Conservation (phyloP, 2,113 vertebrate genomes). For the Amphilophus citrinellus region DNA sequence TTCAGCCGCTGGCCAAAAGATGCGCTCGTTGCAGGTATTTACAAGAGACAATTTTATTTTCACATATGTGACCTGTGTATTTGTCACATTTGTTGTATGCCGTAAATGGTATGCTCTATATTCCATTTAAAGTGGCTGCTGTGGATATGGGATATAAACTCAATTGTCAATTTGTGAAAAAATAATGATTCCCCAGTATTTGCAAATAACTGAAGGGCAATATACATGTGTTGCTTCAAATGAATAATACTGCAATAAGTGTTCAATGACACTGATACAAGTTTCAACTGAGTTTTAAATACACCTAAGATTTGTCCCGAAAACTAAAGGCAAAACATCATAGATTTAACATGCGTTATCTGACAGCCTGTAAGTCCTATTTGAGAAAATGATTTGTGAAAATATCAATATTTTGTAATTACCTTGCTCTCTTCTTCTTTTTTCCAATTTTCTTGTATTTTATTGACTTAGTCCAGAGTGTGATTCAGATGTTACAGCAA, state of each 20-base stretch:
- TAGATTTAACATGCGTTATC: too few relatives aligned
- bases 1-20: conserved; percentile 97
- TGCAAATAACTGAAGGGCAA: too few relatives aligned
- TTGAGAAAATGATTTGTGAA: background rate
- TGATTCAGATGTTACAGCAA: background rate
- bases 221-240: too few relatives aligned
- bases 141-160: background rate
- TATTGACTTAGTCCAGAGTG: background rate
- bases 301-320: too few relatives aligned
- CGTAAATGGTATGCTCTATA: background rate
- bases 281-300: too few relatives aligned
- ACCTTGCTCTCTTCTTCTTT: background rate
- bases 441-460: background rate
- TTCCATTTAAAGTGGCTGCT: background rate
- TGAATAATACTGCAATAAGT: too few relatives aligned
- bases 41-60: background rate
- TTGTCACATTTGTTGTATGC: background rate
- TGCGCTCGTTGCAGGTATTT: conserved; percentile 89
- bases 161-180: background rate
- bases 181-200: too few relatives aligned
- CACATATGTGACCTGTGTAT: background rate
- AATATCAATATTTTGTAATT: background rate
- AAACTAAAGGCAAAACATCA: too few relatives aligned
- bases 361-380: background rate
- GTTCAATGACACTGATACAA: too few relatives aligned